phyloP scores from a whole-genome alignment of 2,888 invertebrate species.

The Drosophila anomalipes region DNA sequence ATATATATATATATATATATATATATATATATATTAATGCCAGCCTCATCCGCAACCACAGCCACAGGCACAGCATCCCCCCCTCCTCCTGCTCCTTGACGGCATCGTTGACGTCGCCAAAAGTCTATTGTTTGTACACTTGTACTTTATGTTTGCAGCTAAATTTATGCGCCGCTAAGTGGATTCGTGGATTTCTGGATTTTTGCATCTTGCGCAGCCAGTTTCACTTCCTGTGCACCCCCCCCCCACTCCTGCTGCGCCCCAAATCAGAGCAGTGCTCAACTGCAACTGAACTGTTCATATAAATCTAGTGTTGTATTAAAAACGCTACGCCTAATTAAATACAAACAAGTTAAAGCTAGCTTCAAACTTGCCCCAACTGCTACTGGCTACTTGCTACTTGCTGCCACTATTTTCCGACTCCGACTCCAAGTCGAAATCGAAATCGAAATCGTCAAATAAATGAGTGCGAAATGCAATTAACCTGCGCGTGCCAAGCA shows the following conservation, averaged over 20 bases:
- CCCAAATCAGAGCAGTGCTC: not conserved
- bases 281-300: conserved; percentile 24
- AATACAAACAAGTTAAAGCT: conserved; percentile 60
- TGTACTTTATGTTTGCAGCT: conserved; percentile 68
- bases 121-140: conserved; percentile 76
- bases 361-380: not conserved
- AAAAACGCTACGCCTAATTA: conserved; percentile 58
- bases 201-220: conserved; percentile 40
- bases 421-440: not conserved
- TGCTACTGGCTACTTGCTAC: not conserved
- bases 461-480: conserved; percentile 75
- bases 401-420: conserved; percentile 2
- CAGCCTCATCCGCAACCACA: conserved; percentile 10
- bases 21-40: conserved; percentile 43
- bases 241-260: conserved; percentile 15
- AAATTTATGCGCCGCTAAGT: conserved; percentile 77
- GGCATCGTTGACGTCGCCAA: conserved; percentile 56
- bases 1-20: not conserved
- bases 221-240: conserved; percentile 35
- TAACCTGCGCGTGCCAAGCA: conserved; percentile 75
- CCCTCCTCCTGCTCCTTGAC: not conserved
- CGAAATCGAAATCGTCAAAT: conserved; percentile 57
- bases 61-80: not conserved
- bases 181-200: conserved; percentile 78
- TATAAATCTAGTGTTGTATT: conserved; percentile 49